A percentile compares a stretch with the other conserved stretches of the same genome.
Conservation (phyloP, 2,888 invertebrate species). For the Crioceris asparagi region DNA sequence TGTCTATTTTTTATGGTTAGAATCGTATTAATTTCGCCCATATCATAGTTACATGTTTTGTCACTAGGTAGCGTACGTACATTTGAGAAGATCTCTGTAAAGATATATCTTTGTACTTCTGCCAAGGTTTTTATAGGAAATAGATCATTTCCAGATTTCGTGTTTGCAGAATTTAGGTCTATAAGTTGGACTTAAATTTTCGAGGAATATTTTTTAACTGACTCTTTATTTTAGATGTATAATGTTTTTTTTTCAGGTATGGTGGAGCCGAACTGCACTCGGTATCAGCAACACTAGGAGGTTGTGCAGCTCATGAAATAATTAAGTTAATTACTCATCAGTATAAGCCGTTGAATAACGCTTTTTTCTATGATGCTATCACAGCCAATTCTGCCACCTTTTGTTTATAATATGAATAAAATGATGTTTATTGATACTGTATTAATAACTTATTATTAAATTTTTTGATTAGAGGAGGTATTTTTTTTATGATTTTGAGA, state of each 20-base stretch:
- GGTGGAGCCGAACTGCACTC: constrained; percentile 93
- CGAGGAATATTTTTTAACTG: neutral
- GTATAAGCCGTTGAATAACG: constrained; percentile 93
- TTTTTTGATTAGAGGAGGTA: too few relatives aligned
- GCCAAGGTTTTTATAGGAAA: neutral
- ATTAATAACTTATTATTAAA: too few relatives aligned
- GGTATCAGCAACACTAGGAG: constrained; percentile 76
- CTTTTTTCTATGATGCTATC: constrained; percentile 90
- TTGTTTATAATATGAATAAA: constrained; percentile 59
- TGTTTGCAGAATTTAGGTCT: too few relatives aligned
- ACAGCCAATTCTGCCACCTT: constrained; percentile 76
- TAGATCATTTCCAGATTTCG: neutral
- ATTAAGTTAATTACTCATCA: constrained; percentile 93
- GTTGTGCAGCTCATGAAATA: constrained; percentile 90
- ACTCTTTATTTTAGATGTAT: neutral
- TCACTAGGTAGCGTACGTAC: too few relatives aligned
- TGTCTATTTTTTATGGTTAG: too few relatives aligned
- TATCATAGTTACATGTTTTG: too few relatives aligned
- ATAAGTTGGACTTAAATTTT: neutral
- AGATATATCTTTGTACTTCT: too few relatives aligned
- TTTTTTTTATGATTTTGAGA: too few relatives aligned
- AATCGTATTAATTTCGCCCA: too few relatives aligned
- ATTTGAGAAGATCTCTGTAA: too few relatives aligned
- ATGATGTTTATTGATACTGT: too few relatives aligned
- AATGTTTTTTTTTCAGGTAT: constrained; percentile 46